Base-by-base conservation (phyloP, 1,140 invertebrate species). In the Nymphalis io region DNA sequence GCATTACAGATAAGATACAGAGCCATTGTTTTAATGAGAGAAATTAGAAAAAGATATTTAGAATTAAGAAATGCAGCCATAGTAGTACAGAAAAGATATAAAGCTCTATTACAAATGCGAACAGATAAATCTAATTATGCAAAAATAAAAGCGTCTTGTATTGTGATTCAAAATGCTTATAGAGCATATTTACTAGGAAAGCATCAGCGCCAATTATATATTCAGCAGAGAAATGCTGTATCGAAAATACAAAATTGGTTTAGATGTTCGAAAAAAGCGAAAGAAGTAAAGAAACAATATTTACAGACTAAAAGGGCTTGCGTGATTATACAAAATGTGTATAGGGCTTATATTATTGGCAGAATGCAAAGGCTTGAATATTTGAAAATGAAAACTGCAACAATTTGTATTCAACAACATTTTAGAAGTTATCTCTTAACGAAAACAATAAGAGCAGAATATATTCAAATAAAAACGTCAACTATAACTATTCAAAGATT, bases 211-310 rank as follows among this genome's bases (percentile, higher is more conserved):
- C 38, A 77, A 48, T 40, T 68, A 16, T 89, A 87, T 59, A 51
- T 89, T 39, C 68, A 69, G 61, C 62, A 84, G 40, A 88, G 81
- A 78, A 33, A 81, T 20, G 48, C 68, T 3, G 61, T 62, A 16
- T 60, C 88, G 3, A 76, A 73, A 21, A 82, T 94, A 48, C 93
- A 94, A 76, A 77, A 67, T 27, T 81, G 83, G 72, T 93, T 85
- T 76, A 87, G 90, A 75, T 89, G 80, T 18, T 83, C 72, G 4
- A 77, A 66, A 53, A 57, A 75, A 39, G 84, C 82, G 66, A 86
- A 80, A 74, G 13, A 58, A 70, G 70, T 87, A 23, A 75, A 69
- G 68, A 59, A 68, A 51, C 38, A 62, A 33, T 79, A 79, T 48
- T 42, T 60, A 57, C 46, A 61, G 16, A 70, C 12, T 79, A n/a